Evolutionary conservation across 1,140 invertebrate species (phyloP), one percentile per base, ranked within the genome.

Genomic region (Drosophila serrata): DNA sequence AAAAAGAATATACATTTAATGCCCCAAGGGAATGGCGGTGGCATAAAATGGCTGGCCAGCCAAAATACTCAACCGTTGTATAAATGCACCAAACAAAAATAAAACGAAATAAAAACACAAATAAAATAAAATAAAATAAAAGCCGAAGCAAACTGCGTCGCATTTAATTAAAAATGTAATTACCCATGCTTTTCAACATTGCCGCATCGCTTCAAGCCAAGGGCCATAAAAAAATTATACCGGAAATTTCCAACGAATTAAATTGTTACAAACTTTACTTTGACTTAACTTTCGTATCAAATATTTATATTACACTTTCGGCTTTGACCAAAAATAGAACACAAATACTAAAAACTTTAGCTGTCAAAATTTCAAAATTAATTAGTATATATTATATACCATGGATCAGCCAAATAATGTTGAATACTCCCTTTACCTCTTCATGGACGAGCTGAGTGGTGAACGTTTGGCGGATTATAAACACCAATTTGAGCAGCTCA

Each of bases 161-260:
- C 68, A 70, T 72, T 72, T 72, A 72, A 72, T 72, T 72, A 72
- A 72, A 72, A 72, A 72, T 72, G 68, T 72, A 70, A 72, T 72
- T 72, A 72, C 51, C 68, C 65, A 70, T 39, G 65, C 35, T 70
- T 57, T 72, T 39, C 19, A 17, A 24, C 65, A 24, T 24, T 39
- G 53, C 40, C 64, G 42, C 64, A 70, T 8, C 19, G 42, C 65
- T 40, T 31, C 49, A 70, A 70, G 64, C 64, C 49, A 48, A 40
- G 27, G 39, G 51, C 51, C 33, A 33, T 48, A 69, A 39, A 72
- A 69, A 48, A 43, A 35, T 49, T 69, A 67, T 48, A 22, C 11
- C n/a, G 13, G 1, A 37, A 40, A 40, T 40, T 65, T 69, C 27
- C 29, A 43, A 17, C 46, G 19, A 58, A 70, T 72, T 72, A 29